A percentile compares a stretch with the other conserved stretches of the same genome.
Evolutionary conservation across 2,113 vertebrate species (phyloP).

Genomic region (Datnioides undecimradiatus): DNA sequence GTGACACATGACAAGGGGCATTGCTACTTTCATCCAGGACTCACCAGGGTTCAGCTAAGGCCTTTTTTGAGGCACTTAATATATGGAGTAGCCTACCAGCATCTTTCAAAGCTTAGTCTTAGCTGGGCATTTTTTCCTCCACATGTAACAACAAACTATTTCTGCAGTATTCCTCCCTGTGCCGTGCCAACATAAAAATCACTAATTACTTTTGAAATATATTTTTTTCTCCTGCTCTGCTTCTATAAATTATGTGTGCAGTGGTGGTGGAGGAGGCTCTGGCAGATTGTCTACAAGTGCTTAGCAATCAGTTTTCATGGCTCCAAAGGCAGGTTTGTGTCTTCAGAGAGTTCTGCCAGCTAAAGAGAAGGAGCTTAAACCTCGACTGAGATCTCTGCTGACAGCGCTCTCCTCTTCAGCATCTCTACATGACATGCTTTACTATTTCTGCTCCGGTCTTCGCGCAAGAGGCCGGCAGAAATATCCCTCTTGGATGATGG

Average conservation of each 20-base stretch:
- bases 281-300: conserved; percentile 18
- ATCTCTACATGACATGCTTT: conserved; percentile 11
- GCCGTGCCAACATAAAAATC: background rate
- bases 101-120: background rate
- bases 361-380: conserved; percentile 49
- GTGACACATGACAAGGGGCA: background rate
- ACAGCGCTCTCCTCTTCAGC: conserved; percentile 2
- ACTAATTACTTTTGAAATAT: background rate
- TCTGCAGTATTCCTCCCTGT: background rate
- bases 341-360: conserved; percentile 37
- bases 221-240: background rate
- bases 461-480: background rate
- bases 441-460: conserved; percentile 31
- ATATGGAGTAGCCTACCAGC: background rate
- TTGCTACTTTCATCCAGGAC: background rate
- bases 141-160: background rate
- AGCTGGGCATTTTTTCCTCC: background rate
- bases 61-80: background rate
- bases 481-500: conserved; percentile 31
- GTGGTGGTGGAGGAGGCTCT: conserved; percentile 29
- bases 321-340: conserved; percentile 31
- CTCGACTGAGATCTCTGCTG: conserved; percentile 17
- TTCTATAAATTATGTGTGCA: background rate
- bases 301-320: conserved; percentile 5
- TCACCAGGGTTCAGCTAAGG: background rate